Evolutionary conservation across 2,113 vertebrate genomes (phyloP), one percentile per base, ranked within the genome.

Genomic region (Syngnathus floridae): DNA sequence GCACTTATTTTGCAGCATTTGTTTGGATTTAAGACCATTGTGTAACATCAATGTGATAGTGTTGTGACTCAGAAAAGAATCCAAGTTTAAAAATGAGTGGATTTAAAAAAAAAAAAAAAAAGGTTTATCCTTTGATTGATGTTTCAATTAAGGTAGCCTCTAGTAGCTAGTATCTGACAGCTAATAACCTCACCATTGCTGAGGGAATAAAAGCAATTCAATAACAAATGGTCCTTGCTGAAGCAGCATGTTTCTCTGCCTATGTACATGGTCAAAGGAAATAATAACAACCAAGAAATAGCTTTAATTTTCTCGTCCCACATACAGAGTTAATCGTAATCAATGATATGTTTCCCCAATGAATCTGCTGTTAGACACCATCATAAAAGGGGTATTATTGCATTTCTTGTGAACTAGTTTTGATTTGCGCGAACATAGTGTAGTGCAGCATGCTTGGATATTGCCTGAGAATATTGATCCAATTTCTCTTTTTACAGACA

Each of bases 141-240:
- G 77, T 75, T 69, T 69, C 70, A 61, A 85, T 84, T 81, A 82
- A 55, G 65, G 58, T 51, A 31, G 36, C 65, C 49, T 54, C 66
- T 46, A 67, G 57, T 62, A 72, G 65, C 71, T 69, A 43, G 56
- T 73, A 72, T 51, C 40, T 80, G 81, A 84, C 68, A 78, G 17
- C 36, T 12, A 80, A 86, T 79, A 59, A 80, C 74, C 0, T 67
- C 49, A 63, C 70, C 62, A 72, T 37, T 72, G 36, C 41, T 56
- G 62, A 38, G 31, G 2, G n/a, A 74, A 31, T 60, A 60, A 74
- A 70, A 59, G 3, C 65, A 74, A 80, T 82, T 77, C 67, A 45
- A 75, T 82, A 82, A 83, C 66, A 69, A 86, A 84, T 80, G 36
- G 69, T 65, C 72, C 71, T 74, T 70, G 68, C 54, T 48, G 17